Evolutionary conservation across 2,888 invertebrate species (phyloP).

Genomic region (Pyrocoelia pectoralis): DNA sequence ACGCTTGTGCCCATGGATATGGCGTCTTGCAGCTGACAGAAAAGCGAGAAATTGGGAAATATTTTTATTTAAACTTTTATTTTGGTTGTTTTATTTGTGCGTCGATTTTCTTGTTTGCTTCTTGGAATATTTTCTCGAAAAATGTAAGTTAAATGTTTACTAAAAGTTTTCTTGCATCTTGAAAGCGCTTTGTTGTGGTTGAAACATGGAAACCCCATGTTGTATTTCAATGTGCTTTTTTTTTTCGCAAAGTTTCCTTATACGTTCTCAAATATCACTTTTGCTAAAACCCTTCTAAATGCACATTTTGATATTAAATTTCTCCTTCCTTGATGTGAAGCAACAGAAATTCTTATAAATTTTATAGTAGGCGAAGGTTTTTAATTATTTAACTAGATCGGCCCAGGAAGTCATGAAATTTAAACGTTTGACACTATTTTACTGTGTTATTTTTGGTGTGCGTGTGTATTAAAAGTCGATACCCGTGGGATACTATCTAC

Average conservation of each 20-base stretch:
- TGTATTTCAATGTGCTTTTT: conserved; percentile 18
- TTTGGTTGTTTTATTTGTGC: conserved; percentile 48
- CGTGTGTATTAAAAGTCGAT: background rate
- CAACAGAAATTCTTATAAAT: conserved; percentile 2
- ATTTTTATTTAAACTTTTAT: conserved; percentile 44
- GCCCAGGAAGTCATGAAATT: conserved; percentile 1
- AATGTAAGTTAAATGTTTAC: conserved; percentile 48
- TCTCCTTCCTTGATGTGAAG: background rate
- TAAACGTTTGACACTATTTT: conserved; percentile 5
- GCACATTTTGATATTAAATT: background rate
- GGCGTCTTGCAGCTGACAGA: conserved; percentile 61
- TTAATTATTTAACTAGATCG: conserved; percentile 5
- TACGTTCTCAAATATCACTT: conserved; percentile 3
- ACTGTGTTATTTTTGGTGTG: background rate
- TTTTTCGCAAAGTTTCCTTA: background rate
- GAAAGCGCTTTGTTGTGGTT: conserved; percentile 34
- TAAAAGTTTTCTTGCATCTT: conserved; percentile 4
- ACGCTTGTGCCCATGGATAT: conserved; percentile 55
- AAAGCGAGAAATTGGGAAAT: conserved; percentile 47
- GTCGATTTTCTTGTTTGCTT: conserved; percentile 45
- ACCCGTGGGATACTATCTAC: background rate
- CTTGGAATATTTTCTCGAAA: conserved; percentile 46
- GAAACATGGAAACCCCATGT: conserved; percentile 33
- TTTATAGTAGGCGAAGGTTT: conserved; percentile 4
- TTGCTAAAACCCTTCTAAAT: background rate